These are phyloP conservation scores for Parnassius mnemosyne DNA, from an alignment of 2,888 invertebrate genomes.

Conservation along the genomic window DNA sequence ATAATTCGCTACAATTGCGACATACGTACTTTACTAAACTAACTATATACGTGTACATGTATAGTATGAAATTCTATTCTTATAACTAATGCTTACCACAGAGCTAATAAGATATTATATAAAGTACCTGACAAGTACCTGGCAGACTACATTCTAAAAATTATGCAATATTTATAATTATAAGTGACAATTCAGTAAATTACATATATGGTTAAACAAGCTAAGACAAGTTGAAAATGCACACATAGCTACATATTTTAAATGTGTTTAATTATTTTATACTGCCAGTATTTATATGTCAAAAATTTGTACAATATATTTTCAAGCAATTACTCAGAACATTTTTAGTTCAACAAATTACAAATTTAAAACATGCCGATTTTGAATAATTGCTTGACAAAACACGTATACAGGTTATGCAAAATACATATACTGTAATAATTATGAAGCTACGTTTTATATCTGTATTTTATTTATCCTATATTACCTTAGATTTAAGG, in stretches of 20 bases:
- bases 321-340: conserved; percentile 8
- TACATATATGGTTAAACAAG: too few relatives aligned
- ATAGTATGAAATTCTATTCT: conserved; percentile 6
- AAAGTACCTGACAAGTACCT: conserved; percentile 3
- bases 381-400: conserved; percentile 15
- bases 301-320: not conserved
- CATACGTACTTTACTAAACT: not conserved
- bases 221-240: too few relatives aligned
- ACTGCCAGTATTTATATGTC: conserved; percentile 5
- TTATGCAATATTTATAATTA: not conserved
- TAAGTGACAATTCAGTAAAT: too few relatives aligned
- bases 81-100: conserved; percentile 3
- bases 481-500: too few relatives aligned
- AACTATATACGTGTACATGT: conserved; percentile 1
- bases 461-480: conserved; percentile 2
- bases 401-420: conserved; percentile 10
- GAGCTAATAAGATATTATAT: not conserved
- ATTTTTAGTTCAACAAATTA: not conserved
- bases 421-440: conserved; percentile 11
- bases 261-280: not conserved
- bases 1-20: conserved; percentile 10
- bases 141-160: conserved; percentile 31
- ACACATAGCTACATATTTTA: too few relatives aligned
- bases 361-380: not conserved
- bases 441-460: conserved; percentile 16